These are phyloP conservation scores for Choreutis nemorana DNA, from an alignment of 2,888 invertebrate species.

Conservation along the genomic window DNA sequence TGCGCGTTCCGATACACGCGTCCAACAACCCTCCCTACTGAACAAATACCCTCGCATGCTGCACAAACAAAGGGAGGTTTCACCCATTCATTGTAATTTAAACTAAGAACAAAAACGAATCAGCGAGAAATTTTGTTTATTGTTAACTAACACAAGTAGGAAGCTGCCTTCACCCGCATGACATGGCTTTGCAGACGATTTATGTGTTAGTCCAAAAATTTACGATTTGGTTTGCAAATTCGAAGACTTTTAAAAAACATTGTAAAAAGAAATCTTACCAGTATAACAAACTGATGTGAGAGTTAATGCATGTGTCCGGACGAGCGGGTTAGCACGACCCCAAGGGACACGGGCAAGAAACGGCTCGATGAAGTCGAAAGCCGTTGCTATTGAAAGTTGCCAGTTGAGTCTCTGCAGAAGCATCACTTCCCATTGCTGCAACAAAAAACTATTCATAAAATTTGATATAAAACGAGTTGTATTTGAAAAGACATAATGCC, in stretches of 20 bases:
- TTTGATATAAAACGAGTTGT: too few relatives aligned
- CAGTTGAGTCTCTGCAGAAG: slow-evolving; percentile 79
- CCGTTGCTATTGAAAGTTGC: slow-evolving; percentile 81
- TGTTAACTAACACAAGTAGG: slow-evolving; percentile 31
- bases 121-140: slow-evolving; percentile 23
- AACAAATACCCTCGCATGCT: slow-evolving; percentile 22
- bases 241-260: slow-evolving; percentile 2
- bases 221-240: slow-evolving; percentile 5
- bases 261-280: slow-evolving; percentile 61
- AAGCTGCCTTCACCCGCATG: slow-evolving; percentile 38
- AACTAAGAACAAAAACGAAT: too few relatives aligned
- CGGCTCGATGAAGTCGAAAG: slow-evolving; percentile 85
- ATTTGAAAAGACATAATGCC: too few relatives aligned
- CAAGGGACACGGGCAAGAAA: slow-evolving; percentile 72
- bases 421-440: slow-evolving; percentile 82
- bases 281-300: slow-evolving; percentile 81
- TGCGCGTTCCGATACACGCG: slow-evolving; percentile 55
- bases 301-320: slow-evolving; percentile 78
- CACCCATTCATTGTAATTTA: neutral
- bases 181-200: slow-evolving; percentile 15
- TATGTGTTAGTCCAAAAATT: slow-evolving; percentile 10
- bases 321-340: slow-evolving; percentile 66
- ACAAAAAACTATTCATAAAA: too few relatives aligned
- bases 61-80: slow-evolving; percentile 36
- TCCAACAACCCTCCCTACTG: slow-evolving; percentile 24